Conservation (phyloP, 2,797 vertebrate genomes). For the Momotus momota region DNA sequence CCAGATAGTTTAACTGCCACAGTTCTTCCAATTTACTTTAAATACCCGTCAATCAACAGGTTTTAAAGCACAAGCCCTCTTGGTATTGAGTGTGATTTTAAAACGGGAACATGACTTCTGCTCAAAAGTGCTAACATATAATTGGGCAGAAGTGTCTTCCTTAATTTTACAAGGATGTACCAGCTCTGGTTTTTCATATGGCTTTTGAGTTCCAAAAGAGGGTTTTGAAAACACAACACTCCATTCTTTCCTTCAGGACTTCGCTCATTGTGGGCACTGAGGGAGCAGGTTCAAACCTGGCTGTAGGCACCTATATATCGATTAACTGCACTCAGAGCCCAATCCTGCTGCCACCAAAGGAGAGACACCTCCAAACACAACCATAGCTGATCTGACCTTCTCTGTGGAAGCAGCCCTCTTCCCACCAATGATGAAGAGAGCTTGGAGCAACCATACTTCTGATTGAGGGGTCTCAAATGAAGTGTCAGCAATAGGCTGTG, state of each 20-base stretch:
- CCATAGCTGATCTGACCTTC: neutral
- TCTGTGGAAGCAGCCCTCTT: neutral
- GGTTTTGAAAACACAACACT: neutral
- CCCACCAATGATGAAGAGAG: neutral
- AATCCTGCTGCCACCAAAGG: neutral
- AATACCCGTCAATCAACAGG: conserved; percentile 25
- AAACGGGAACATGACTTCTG: neutral
- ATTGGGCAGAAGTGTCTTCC: neutral
- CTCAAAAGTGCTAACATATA: conserved; percentile 8
- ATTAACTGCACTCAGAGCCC: neutral
- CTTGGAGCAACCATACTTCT: neutral
- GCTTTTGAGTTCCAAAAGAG: neutral
- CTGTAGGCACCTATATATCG: neutral
- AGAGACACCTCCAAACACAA: neutral
- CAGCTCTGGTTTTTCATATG: neutral
- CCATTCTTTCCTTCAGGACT: neutral
- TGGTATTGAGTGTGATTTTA: neutral
- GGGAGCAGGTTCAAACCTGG: neutral
- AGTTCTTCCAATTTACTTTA: conserved; percentile 34
- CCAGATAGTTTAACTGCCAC: neutral
- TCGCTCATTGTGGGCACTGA: neutral
- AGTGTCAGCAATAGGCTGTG: neutral
- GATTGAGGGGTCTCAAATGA: neutral
- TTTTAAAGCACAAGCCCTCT: neutral
- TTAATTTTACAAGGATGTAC: neutral